A percentile compares a stretch with the other conserved stretches of the same genome.
phyloP scores from a whole-genome alignment of 2,888 invertebrate genomes.

The Eubasilissa splendida region DNA sequence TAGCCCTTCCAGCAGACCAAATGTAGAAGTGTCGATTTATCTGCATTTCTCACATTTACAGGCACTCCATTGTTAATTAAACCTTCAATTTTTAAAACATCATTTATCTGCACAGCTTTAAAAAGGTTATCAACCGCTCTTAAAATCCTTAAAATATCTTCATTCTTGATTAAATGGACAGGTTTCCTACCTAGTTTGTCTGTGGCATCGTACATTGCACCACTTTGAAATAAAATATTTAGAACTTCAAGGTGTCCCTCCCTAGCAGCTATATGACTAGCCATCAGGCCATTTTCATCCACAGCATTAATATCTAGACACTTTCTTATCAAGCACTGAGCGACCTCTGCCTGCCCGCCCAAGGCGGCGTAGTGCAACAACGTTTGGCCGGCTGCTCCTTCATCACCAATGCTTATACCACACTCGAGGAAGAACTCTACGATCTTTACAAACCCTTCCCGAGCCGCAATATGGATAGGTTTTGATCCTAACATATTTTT shows the following conservation, averaged over 20 bases:
- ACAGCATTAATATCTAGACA: not conserved
- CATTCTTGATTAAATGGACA: not conserved
- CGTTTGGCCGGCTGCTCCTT: not conserved
- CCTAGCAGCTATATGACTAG: not conserved
- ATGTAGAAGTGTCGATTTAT: constrained; percentile 1
- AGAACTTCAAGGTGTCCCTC: not conserved
- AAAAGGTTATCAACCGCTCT: not conserved
- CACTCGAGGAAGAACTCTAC: not conserved
- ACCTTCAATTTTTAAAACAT: not conserved
- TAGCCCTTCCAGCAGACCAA: not conserved
- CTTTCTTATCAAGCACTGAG: constrained; percentile 2
- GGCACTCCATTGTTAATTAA: not conserved
- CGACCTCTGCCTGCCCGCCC: not conserved
- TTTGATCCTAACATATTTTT: not conserved
- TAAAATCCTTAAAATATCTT: not conserved
- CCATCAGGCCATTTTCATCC: not conserved
- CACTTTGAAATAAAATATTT: constrained; percentile 1
- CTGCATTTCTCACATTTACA: not conserved
- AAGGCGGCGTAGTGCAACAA: not conserved
- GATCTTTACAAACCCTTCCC: not conserved
- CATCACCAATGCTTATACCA: not conserved
- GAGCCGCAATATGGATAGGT: not conserved
- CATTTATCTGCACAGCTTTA: constrained; percentile 5
- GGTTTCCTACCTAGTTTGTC: constrained; percentile 10
- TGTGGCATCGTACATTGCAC: not conserved